Base-by-base conservation (phyloP, 2,888 invertebrate species). In the Abrostola triplasia region DNA sequence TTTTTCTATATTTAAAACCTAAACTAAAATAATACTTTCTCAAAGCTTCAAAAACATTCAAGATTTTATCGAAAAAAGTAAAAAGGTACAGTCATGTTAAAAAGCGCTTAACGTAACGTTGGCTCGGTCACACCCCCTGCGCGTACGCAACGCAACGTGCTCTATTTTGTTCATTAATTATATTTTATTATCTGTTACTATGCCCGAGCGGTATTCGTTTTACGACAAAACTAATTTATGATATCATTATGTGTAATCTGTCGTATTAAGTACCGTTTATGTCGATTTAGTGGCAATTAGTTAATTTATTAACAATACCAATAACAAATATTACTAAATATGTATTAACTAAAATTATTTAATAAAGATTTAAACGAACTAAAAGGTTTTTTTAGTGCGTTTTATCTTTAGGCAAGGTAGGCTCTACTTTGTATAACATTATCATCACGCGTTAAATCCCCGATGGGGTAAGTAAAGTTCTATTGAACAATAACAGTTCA, bases 31-130 rank as follows among this genome's bases (percentile, higher is more conserved):
- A 38, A 52, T 50, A 66, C 37, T 44, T 47, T 47, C 42, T 42
- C 48, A 48, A 58, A 56, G 60, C 35, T 64, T 60, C 12, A 68
- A 70, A 68, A 72, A 68, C 50, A 71, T 73, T 59, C 62, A 55
- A 63, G 59, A 52, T 57, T 57, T 48, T n/a, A 70, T 59, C 37
- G 48, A 6, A 7, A 54, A 66, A 80, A 68, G 5, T 6, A 53
- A 66, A 66, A 77, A 70, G 52, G 79, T 83, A 83, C 73, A 76
- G 76, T 83, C 81, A 81, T 80, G 85, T 85, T 82, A 84, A 84
- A 85, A 85, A 85, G 72, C 76, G 79, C 80, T 85, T 85, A 85
- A 83, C 81, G 78, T 78, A 76, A 80, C 66, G 68, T 79, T 78
- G 69, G 77, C 54, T 67, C 76, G 69, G 76, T 54, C 70, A 70